Evolutionary conservation across 1,140 invertebrate species (phyloP).

Genomic region (Hyles vespertilio): DNA sequence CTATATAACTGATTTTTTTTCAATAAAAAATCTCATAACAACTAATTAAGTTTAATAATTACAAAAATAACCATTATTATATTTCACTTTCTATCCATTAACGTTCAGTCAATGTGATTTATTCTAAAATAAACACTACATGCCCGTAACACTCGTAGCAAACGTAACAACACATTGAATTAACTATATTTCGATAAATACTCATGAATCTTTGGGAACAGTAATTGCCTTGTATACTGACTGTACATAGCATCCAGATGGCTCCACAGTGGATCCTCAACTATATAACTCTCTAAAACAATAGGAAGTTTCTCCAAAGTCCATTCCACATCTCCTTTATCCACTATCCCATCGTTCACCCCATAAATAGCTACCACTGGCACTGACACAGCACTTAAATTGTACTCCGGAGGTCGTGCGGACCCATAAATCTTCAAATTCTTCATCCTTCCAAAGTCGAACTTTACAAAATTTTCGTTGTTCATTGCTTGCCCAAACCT

Average conservation of each 20-base stretch:
- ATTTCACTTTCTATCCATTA: no score
- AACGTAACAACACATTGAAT: no score
- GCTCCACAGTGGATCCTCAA: constrained; percentile 49
- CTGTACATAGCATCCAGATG: constrained; percentile 50
- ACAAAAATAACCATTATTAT: no score
- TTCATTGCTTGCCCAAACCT: constrained; percentile 77
- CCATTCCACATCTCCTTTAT: constrained; percentile 46
- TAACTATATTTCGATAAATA: constrained; percentile 33
- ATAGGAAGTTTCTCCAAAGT: constrained; percentile 38
- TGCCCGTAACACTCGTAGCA: no score
- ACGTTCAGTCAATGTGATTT: no score
- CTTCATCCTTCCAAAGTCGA: constrained; percentile 69
- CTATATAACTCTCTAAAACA: constrained; percentile 35
- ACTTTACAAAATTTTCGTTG: constrained; percentile 63
- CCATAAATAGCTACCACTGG: constrained; percentile 56
- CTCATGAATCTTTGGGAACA: constrained; percentile 51
- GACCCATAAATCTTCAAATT: constrained; percentile 73
- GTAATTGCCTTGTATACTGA: constrained; percentile 28
- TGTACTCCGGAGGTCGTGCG: constrained; percentile 68
- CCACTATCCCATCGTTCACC: constrained; percentile 48
- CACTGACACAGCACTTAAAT: constrained; percentile 67
- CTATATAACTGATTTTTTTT: no score
- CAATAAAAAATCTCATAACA: no score
- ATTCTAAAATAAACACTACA: no score
- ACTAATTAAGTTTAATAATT: no score